Base-by-base conservation (phyloP, 1,140 invertebrate genomes). In the Neodiprion pinetum region DNA sequence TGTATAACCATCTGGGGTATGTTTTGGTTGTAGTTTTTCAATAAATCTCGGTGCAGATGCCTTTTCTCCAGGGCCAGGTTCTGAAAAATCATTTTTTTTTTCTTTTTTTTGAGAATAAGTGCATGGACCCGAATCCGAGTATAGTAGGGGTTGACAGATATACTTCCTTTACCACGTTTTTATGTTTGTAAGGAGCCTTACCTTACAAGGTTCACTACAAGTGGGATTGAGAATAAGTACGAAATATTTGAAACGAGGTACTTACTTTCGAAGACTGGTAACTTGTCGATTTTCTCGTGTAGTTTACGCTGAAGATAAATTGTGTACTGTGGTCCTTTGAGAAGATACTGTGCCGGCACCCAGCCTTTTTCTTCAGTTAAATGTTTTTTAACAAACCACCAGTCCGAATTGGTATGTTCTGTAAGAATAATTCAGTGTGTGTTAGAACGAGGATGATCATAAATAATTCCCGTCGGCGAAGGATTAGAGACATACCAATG, bases 381-480 rank as follows among this genome's bases (percentile, higher is more conserved):
- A 86, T 95, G 92, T 87, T 98, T 98, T 78, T 92, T 93, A 0
- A 98, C 95, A 83, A 96, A 96, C 96, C 96, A 98, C 95, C 95
- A 97, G 81, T 97, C 96, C 76, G 89, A 85, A 80, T 95, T 95
- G 66, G 93, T 92, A 73, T 93, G 93, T 86, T 95, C 94, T 92
- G 76, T 21, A 75, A 79, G 8, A 61, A 61, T 61, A 17, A 61
- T 61, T 61, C n/a, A 61, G 4, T 14, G 53, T 61, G 11, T 61
- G n/a, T 61, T 9, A 40, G 28, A 71, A 28, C 77, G 77, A 74
- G 71, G 69, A 80, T 77, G 66, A 72, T 69, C 1, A 67, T 61
- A 74, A 3, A 3, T 40, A 40, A 40, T 5, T 40, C 28, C 28
- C 28, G 28, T 40, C 0, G 28, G 2, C 28, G 28, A 40, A 3